phyloP scores from a whole-genome alignment of 2,888 invertebrate species.

The Phragmatobia fuliginosa region DNA sequence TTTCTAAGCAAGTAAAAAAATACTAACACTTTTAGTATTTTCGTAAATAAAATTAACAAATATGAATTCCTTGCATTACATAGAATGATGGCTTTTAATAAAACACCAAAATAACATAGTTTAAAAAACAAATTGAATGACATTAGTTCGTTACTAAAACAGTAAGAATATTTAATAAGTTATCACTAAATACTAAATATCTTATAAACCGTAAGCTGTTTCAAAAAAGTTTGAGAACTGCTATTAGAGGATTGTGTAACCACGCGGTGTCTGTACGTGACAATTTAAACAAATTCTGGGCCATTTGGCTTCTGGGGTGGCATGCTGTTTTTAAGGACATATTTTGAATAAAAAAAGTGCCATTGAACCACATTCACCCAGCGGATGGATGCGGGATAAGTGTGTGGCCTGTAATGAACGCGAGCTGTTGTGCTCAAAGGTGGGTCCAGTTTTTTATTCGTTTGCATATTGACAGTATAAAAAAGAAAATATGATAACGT shows the following conservation, averaged over 20 bases:
- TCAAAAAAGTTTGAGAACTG: conserved; percentile 67
- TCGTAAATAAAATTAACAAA: neutral
- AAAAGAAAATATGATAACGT: conserved; percentile 7
- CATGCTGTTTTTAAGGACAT: conserved; percentile 77
- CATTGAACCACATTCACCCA: conserved; percentile 73
- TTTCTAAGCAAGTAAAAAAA: neutral
- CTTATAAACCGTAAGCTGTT: conserved; percentile 14
- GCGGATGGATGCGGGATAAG: conserved; percentile 79
- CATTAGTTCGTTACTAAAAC: neutral
- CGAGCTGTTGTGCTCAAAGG: conserved; percentile 46
- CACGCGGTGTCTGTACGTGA: conserved; percentile 85
- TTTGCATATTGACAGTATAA: conserved; percentile 45
- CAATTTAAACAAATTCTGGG: conserved; percentile 87
- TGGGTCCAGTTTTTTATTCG: conserved; percentile 40
- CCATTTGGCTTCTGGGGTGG: conserved; percentile 86
- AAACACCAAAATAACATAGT: neutral
- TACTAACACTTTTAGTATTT: neutral
- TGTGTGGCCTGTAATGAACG: conserved; percentile 74
- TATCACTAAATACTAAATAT: neutral
- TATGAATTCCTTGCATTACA: neutral
- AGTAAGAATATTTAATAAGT: neutral
- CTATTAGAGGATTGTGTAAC: conserved; percentile 77
- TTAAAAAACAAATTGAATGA: neutral
- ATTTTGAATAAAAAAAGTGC: conserved; percentile 80
- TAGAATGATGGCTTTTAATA: neutral